Base-by-base conservation (phyloP, 2,113 vertebrate genomes). In the Zosterops japonicus region DNA sequence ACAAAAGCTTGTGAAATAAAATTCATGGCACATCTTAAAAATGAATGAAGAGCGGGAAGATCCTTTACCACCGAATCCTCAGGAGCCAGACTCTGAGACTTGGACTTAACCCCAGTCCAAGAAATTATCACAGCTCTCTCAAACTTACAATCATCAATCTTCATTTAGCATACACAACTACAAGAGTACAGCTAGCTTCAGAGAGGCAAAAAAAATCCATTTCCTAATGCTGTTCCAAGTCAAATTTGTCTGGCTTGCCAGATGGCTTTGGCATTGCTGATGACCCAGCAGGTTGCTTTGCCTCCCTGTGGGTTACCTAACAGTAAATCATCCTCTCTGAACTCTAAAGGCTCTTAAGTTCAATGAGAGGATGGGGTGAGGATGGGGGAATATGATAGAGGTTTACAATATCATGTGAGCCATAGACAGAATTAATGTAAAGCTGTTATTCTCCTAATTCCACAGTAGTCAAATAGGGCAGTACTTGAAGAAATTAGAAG, bases 111-210 rank as follows among this genome's bases (percentile, higher is more conserved):
- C 46, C 61, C 78, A 59, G 44, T 50, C 65, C 83, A 90, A 89
- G 61, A 85, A 94, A 87, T 70, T 82, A 95, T 64, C 84, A 80
- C 76, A 61, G 77, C 67, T 86, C 88, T 76, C 42, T 83, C 64
- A 93, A 88, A 74, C 44, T 75, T 78, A 49, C 4, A 88, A 31
- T 60, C 82, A 93, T 89, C 87, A 87, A 35, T 93, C 68, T 91
- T 87, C 75, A 87, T 77, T 89, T 84, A 93, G 63, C 28, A 50
- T 20, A 76, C 7, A 70, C 64, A 93, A 35, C 23, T 81, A 53
- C 77, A 91, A 49, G 47, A 84, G 56, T 64, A 87, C 61, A 87
- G 44, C 36, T 50, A 78, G 44, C 22, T 82, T 72, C 53, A 64
- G 44, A 92, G 55, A 79, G 24, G 80, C 33, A 93, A 91, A 90